Percentiles rank a stretch among this genome's conserved stretches.
Conservation (phyloP, 2,113 vertebrate genomes). For the Tenrec ecaudatus region DNA sequence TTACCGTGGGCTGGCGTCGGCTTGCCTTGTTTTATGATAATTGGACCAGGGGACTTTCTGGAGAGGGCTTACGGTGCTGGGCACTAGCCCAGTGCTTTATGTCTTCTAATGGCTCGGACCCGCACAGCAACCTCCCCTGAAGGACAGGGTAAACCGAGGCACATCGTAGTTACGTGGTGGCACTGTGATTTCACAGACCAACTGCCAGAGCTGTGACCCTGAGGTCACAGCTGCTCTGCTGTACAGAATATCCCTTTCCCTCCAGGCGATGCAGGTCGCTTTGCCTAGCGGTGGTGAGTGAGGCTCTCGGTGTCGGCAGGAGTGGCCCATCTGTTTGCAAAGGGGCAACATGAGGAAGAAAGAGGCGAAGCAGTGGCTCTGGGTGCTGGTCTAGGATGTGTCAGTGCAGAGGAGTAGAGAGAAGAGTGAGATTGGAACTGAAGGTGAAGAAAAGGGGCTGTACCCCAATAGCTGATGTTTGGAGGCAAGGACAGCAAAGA, state of each 20-base stretch:
- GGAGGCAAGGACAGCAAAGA: neutral
- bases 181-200: neutral
- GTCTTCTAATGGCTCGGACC: neutral
- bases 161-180: neutral
- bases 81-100: neutral
- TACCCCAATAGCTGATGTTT: neutral
- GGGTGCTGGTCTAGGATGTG: neutral
- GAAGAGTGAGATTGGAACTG: neutral
- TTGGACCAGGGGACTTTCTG: neutral
- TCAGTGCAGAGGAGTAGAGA: neutral
- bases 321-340: neutral
- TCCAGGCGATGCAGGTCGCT: neutral
- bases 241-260: accelerated
- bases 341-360: constrained; percentile 1
- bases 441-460: neutral
- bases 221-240: neutral
- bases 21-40: neutral
- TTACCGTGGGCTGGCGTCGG: neutral
- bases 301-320: neutral
- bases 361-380: neutral
- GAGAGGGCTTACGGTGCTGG: neutral
- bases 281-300: neutral
- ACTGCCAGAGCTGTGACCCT: neutral
- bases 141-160: neutral
- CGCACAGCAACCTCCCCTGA: neutral